Evolutionary conservation across 2,888 invertebrate genomes (phyloP).

Genomic region (Chrysopilus asiliformis): DNA sequence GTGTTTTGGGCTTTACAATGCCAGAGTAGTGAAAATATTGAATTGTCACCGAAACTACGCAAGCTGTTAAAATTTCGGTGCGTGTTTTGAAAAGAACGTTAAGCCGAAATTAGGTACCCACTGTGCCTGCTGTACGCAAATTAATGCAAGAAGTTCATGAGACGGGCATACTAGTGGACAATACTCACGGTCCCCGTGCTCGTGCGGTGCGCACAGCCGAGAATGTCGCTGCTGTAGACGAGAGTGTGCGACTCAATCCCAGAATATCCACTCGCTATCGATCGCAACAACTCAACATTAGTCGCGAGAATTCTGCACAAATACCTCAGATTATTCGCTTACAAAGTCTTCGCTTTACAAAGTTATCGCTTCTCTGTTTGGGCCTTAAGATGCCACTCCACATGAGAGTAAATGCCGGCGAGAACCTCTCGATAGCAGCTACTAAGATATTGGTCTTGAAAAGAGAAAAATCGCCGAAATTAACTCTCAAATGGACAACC

Average conservation of each 20-base stretch:
- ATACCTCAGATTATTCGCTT: conserved; percentile 12
- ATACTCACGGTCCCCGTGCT: conserved; percentile 13
- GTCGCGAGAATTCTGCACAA: conserved; percentile 17
- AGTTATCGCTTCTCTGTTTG: conserved; percentile 5
- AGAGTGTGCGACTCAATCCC: conserved; percentile 17
- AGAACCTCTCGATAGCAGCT: no score
- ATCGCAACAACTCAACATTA: conserved; percentile 14
- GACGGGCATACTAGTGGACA: conserved; percentile 14
- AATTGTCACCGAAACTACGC: no score
- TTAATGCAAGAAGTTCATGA: conserved; percentile 8
- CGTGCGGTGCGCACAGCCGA: conserved; percentile 13
- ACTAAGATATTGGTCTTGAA: no score
- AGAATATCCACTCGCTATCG: conserved; percentile 14
- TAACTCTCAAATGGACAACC: no score
- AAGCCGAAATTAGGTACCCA: conserved; percentile 5
- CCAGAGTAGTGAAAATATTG: no score
- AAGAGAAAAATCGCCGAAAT: no score
- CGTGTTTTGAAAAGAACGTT: conserved; percentile 4
- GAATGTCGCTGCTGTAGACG: conserved; percentile 16
- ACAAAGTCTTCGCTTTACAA: no score
- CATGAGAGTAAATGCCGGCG: no score
- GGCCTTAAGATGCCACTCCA: no score
- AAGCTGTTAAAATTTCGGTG: no score
- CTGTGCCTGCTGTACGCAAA: conserved; percentile 6
- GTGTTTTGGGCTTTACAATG: no score